A percentile compares a stretch with the other conserved stretches of the same genome.
phyloP scores from a whole-genome alignment of 2,888 invertebrate species.

The Dryadula phaetusa region DNA sequence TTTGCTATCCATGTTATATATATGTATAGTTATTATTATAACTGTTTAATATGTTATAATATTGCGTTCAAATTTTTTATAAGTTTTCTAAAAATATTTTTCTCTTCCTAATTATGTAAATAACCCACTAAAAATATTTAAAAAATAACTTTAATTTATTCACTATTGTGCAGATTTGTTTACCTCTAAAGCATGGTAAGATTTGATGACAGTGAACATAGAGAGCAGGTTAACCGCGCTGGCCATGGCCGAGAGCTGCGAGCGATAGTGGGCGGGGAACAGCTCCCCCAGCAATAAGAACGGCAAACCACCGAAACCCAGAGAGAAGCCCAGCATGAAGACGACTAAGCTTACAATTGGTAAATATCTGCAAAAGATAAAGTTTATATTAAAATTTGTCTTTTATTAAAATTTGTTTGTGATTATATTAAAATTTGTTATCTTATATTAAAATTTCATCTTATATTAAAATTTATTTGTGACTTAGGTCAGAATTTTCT shows the following conservation, averaged over 20 bases:
- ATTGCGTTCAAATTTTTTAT: too few species aligned
- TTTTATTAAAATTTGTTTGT: neutral
- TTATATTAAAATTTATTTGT: neutral
- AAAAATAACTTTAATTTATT: too few species aligned
- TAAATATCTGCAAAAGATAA: constrained; percentile 66
- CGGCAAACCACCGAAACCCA: constrained; percentile 86
- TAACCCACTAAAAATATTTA: too few species aligned
- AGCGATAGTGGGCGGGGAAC: constrained; percentile 83
- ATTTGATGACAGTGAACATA: constrained; percentile 85
- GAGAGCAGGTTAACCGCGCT: constrained; percentile 81
- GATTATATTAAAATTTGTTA: neutral
- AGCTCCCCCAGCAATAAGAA: constrained; percentile 86
- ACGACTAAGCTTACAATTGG: constrained; percentile 83
- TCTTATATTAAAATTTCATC: too few species aligned
- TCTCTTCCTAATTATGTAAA: too few species aligned
- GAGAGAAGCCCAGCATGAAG: constrained; percentile 85
- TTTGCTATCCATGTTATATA: too few species aligned
- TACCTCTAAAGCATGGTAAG: constrained; percentile 79
- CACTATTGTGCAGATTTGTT: too few species aligned
- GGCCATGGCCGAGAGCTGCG: constrained; percentile 82
- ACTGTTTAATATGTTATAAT: too few species aligned
- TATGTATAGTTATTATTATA: too few species aligned
- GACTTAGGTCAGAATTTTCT: neutral
- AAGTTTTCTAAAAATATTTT: too few species aligned
- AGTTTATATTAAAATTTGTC: too few species aligned